phyloP scores from a whole-genome alignment of 2,113 vertebrate genomes.

The Ibidorhyncha struthersii region DNA sequence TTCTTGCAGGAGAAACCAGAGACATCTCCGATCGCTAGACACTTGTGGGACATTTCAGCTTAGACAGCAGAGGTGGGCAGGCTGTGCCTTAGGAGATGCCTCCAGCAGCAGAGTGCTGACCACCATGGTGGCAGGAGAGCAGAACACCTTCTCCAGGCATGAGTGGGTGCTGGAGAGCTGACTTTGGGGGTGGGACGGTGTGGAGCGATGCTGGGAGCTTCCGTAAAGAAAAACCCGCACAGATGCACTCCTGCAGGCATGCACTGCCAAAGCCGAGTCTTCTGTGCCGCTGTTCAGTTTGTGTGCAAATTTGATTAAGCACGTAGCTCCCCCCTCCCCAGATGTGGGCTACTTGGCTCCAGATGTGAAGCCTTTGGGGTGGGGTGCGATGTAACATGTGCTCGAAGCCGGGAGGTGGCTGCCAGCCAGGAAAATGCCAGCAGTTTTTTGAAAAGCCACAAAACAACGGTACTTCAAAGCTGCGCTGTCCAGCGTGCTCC shows the following conservation, averaged over 20 bases:
- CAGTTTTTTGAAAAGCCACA: conserved; percentile 42
- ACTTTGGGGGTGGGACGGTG: not conserved
- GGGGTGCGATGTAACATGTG: conserved; percentile 43
- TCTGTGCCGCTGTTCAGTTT: not conserved
- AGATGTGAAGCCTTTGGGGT: conserved; percentile 30
- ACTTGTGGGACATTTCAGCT: not conserved
- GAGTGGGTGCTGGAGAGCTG: not conserved
- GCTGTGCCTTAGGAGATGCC: not conserved
- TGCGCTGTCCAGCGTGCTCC: conserved; percentile 44
- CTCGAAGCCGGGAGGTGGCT: conserved; percentile 25
- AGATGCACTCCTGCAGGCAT: not conserved
- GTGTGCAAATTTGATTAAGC: not conserved
- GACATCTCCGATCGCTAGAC: not conserved
- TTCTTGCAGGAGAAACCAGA: not conserved
- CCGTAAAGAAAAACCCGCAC: not conserved
- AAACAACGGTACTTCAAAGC: conserved; percentile 38
- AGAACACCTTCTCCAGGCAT: not conserved
- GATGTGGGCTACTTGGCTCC: conserved; percentile 46
- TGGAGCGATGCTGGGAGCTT: not conserved
- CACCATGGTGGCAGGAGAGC: not conserved
- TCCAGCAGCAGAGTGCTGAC: not conserved
- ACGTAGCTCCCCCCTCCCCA: not conserved
- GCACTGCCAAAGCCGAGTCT: not conserved
- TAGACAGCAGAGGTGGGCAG: not conserved
- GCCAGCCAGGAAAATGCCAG: conserved; percentile 50